Base-by-base conservation (phyloP, 2,797 vertebrate genomes). In the Forpus xanthops region DNA sequence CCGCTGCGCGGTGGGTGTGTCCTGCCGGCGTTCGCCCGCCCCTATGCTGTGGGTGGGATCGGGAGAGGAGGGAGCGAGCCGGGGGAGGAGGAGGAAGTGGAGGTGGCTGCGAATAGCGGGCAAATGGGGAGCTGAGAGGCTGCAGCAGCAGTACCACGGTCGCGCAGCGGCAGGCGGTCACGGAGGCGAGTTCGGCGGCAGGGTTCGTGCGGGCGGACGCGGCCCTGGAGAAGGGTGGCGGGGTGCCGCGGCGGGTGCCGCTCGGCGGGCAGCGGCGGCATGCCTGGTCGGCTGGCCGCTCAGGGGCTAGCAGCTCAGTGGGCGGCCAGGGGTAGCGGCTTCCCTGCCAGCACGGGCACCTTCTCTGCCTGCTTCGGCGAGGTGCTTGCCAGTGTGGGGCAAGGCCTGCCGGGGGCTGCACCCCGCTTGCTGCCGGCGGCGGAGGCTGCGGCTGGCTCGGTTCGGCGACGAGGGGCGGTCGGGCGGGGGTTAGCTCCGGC, bases 31-130 rank as follows among this genome's bases (percentile, higher is more conserved):
- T 75, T 61, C 64, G 77, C 91, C 84, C 91, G 47, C 62, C 79
- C 68, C 85, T 11, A 45, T 33, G 76, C 41, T 19, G 73, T 24
- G 74, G 73, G 77, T 35, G 84, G 84, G 77, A 61, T 80, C 31
- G 70, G 72, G 85, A 47, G 91, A 61, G 79, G 82, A 68, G 80
- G 91, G 49, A 80, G 20, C 76, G 78, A 47, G 47, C 55, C 25
- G 52, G 65, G 35, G 83, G 86, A 89, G 91, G 87, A 94, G 93
- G 76, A 95, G 88, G 96, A 88, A 87, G 96, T 53, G 74, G 95
- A 80, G 87, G 96, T 87, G 81, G 94, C 71, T 35, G 92, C 55
- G 96, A 90, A 80, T 95, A 89, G 94, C 96, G 93, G 94, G 94
- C 93, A 65, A 92, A 95, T 96, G 96, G 93, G 92, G 94, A 87